Percentiles rank a stretch among this genome's conserved stretches.
Evolutionary conservation across 2,797 vertebrate species (phyloP).

Genomic region (Menidia menidia): DNA sequence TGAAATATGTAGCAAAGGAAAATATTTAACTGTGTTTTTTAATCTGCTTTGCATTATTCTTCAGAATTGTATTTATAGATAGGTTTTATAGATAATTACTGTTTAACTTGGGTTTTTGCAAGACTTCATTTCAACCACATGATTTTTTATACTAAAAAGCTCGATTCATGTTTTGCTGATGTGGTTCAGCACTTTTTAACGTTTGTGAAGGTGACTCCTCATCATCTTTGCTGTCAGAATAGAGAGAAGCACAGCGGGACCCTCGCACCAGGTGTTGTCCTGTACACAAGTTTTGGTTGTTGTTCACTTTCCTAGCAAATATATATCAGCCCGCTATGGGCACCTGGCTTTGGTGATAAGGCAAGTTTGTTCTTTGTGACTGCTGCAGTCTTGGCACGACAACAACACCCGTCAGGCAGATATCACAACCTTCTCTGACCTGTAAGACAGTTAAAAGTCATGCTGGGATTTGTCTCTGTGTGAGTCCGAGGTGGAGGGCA

Average conservation of each 20-base stretch:
- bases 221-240: slow-evolving; percentile 54
- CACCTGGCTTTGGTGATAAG: slow-evolving; percentile 74
- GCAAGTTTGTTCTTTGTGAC: slow-evolving; percentile 54
- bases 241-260: slow-evolving; percentile 50
- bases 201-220: slow-evolving; percentile 57
- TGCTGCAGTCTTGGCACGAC: slow-evolving; percentile 59
- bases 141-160: slow-evolving; percentile 7
- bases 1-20: slow-evolving; percentile 32
- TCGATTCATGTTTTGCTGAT: neutral
- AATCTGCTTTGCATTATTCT: slow-evolving; percentile 38
- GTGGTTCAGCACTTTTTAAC: slow-evolving; percentile 9
- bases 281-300: slow-evolving; percentile 72
- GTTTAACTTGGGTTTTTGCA: slow-evolving; percentile 17
- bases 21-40: slow-evolving; percentile 34
- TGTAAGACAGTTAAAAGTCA: slow-evolving; percentile 58
- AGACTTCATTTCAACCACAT: neutral
- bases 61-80: slow-evolving; percentile 13
- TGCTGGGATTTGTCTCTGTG: slow-evolving; percentile 53
- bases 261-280: slow-evolving; percentile 69
- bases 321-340: slow-evolving; percentile 68
- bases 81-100: slow-evolving; percentile 16
- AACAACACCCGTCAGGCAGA: slow-evolving; percentile 52
- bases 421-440: slow-evolving; percentile 67
- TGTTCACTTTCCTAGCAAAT: slow-evolving; percentile 57
- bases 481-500: slow-evolving; percentile 49